Evolutionary conservation across 1,140 invertebrate species (phyloP).

Genomic region (Zeugodacus cucurbitae): DNA sequence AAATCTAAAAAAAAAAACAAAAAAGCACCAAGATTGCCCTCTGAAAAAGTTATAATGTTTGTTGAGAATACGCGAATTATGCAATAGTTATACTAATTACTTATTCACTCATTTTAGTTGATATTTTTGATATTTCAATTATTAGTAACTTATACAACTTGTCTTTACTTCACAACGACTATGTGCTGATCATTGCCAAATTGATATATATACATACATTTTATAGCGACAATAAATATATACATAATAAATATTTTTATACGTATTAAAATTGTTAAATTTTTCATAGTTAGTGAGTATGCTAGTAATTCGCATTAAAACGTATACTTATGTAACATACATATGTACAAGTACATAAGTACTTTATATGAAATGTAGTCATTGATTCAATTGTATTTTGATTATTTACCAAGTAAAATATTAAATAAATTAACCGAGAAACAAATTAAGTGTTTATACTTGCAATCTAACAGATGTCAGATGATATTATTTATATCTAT

Average conservation of each 20-base stretch:
- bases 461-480: no score
- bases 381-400: background rate
- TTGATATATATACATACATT: background rate
- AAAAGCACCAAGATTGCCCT: background rate
- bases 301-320: background rate
- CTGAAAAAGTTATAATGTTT: background rate
- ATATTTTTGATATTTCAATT: background rate
- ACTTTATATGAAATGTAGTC: background rate
- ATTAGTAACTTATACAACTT: background rate
- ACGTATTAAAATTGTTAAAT: conserved; percentile 2
- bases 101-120: background rate
- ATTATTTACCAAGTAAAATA: background rate
- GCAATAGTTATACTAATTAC: background rate
- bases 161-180: background rate
- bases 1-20: background rate
- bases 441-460: background rate
- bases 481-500: no score
- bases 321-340: background rate
- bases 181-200: conserved; percentile 27
- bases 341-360: background rate
- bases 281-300: background rate
- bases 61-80: background rate
- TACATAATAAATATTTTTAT: background rate
- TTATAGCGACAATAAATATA: background rate
- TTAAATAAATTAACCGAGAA: background rate